phyloP scores from a whole-genome alignment of 2,797 vertebrate genomes.

The Acrossocheilus wenchowensis region DNA sequence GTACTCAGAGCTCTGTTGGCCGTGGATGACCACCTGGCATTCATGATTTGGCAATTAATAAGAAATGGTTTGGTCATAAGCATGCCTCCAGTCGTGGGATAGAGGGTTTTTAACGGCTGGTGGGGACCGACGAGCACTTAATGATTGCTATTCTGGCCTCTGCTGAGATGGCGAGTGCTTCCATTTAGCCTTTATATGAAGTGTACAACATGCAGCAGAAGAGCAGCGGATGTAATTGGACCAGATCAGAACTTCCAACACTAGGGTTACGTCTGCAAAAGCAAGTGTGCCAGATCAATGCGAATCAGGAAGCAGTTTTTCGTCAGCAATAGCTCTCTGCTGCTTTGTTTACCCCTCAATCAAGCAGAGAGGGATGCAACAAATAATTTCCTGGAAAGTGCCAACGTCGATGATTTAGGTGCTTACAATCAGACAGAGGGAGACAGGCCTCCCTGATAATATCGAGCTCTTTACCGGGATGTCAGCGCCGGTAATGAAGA shows the following conservation, averaged over 20 bases:
- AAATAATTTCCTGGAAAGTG: slow-evolving; percentile 72
- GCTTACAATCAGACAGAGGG: slow-evolving; percentile 58
- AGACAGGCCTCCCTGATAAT: slow-evolving; percentile 59
- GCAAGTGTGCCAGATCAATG: slow-evolving; percentile 34
- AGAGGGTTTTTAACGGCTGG: background rate
- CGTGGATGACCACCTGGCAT: slow-evolving; percentile 39
- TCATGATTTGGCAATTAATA: slow-evolving; percentile 55
- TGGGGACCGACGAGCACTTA: slow-evolving; percentile 43
- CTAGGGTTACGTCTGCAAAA: background rate
- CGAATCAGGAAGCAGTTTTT: slow-evolving; percentile 19
- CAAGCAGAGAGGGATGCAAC: slow-evolving; percentile 57
- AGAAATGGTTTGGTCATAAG: slow-evolving; percentile 45
- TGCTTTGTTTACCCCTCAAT: slow-evolving; percentile 46
- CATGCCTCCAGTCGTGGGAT: slow-evolving; percentile 41
- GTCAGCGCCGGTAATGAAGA: slow-evolving; percentile 60
- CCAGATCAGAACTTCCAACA: slow-evolving; percentile 33
- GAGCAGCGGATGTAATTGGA: slow-evolving; percentile 19
- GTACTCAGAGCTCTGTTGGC: slow-evolving; percentile 44
- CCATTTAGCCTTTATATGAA: slow-evolving; percentile 49
- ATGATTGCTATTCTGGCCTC: slow-evolving; percentile 46
- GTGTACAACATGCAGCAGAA: slow-evolving; percentile 18
- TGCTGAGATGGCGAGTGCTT: slow-evolving; percentile 25
- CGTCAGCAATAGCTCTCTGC: background rate
- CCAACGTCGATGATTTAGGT: slow-evolving; percentile 65
- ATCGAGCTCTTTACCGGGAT: slow-evolving; percentile 60